Evolutionary conservation across 2,113 vertebrate genomes (phyloP).

Genomic region (Carassius carassius): DNA sequence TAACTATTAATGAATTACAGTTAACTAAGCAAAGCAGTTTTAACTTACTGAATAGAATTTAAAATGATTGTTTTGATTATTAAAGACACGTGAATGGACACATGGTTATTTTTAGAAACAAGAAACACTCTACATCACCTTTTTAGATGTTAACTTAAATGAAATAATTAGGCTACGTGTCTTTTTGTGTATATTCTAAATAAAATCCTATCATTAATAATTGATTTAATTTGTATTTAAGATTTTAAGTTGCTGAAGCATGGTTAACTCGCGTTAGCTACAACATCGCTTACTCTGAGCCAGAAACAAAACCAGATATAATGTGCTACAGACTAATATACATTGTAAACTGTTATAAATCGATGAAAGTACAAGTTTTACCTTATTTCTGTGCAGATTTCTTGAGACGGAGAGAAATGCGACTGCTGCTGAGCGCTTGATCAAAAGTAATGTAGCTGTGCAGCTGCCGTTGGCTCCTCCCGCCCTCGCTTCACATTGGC

Average conservation of each 20-base stretch:
- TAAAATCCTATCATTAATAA: not conserved
- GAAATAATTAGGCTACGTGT: not conserved
- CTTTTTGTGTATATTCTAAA: not conserved
- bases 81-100: not conserved
- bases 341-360: not conserved
- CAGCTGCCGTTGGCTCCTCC: conserved; percentile 58
- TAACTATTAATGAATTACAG: not conserved
- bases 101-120: not conserved
- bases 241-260: not conserved
- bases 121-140: not conserved
- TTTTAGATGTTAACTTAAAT: not conserved
- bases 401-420: conserved; percentile 30
- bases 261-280: not conserved
- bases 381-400: conserved; percentile 54
- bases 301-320: not conserved
- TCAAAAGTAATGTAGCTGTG: conserved; percentile 75
- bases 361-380: conserved; percentile 28
- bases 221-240: not conserved
- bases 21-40: not conserved
- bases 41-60: not conserved
- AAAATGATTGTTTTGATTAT: not conserved
- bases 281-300: not conserved
- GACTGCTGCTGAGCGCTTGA: conserved; percentile 70
- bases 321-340: not conserved
- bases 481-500: conserved; percentile 63